Conservation (phyloP, 2,888 invertebrate species). For the Galerucella nymphaeae region DNA sequence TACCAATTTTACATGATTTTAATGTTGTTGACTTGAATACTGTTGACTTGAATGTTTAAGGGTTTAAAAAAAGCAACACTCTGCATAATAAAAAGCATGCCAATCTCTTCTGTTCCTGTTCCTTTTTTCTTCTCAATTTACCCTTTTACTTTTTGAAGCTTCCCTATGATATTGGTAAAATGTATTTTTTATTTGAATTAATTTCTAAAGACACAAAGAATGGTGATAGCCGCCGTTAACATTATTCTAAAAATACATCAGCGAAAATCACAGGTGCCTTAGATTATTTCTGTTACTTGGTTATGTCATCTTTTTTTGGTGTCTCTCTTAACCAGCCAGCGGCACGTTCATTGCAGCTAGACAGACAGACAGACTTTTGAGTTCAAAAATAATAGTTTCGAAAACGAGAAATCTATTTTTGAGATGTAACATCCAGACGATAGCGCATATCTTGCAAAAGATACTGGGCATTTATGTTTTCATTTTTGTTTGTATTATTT, state of each 20-base stretch:
- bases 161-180: too few relatives aligned
- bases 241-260: constrained; percentile 46
- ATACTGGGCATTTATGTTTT: constrained; percentile 10
- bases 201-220: not conserved
- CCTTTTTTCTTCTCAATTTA: too few relatives aligned
- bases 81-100: too few relatives aligned
- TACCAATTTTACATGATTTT: too few relatives aligned
- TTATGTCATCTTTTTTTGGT: constrained; percentile 54
- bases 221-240: not conserved
- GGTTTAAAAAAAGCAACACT: too few relatives aligned
- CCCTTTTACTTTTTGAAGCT: too few relatives aligned
- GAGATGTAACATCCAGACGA: constrained; percentile 17
- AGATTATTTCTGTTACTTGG: constrained; percentile 44
- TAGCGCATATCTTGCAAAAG: constrained; percentile 2
- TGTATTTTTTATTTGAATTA: too few relatives aligned
- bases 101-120: too few relatives aligned
- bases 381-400: constrained; percentile 46
- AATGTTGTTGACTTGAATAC: too few relatives aligned
- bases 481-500: constrained; percentile 13
- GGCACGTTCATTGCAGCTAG: constrained; percentile 16
- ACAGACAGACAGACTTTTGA: constrained; percentile 45
- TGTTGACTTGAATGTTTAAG: too few relatives aligned
- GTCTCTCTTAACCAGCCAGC: constrained; percentile 15
- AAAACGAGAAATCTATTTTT: constrained; percentile 27
- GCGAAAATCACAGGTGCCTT: constrained; percentile 49